These are phyloP conservation scores for Resseliella maxima DNA, from an alignment of 2,888 invertebrate species.

Conservation along the genomic window DNA sequence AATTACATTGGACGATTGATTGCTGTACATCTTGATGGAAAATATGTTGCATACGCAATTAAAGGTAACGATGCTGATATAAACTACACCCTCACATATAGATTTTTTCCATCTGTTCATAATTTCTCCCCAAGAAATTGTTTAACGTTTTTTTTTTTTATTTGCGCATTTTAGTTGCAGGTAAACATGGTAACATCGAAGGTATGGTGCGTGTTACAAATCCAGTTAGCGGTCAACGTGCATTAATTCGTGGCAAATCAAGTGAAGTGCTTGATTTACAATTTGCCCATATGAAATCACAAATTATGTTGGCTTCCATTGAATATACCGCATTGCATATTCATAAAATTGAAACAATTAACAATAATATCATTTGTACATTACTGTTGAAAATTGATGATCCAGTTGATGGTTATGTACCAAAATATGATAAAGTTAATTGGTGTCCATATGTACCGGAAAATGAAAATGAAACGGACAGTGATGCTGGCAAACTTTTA, in stretches of 20 bases:
- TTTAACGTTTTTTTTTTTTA: no score
- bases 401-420: constrained; percentile 65
- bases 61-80: constrained; percentile 74
- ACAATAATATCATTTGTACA: constrained; percentile 71
- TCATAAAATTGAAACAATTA: constrained; percentile 77
- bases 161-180: no score
- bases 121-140: no score
- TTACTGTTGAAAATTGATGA: constrained; percentile 67
- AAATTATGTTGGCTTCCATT: constrained; percentile 85
- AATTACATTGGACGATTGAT: constrained; percentile 89
- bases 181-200: constrained; percentile 67
- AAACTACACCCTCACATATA: no score
- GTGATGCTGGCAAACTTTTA: constrained; percentile 79
- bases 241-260: constrained; percentile 86
- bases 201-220: constrained; percentile 89
- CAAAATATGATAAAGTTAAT: constrained; percentile 78
- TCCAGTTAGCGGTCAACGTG: constrained; percentile 73
- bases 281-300: constrained; percentile 84
- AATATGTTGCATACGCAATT: constrained; percentile 89
- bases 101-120: no score
- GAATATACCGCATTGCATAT: constrained; percentile 89
- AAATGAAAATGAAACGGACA: constrained; percentile 71
- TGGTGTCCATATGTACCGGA: constrained; percentile 94
- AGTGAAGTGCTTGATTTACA: constrained; percentile 91
- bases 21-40: constrained; percentile 86